Base-by-base conservation (phyloP, 1,140 invertebrate species). In the Drosophila rufa region DNA sequence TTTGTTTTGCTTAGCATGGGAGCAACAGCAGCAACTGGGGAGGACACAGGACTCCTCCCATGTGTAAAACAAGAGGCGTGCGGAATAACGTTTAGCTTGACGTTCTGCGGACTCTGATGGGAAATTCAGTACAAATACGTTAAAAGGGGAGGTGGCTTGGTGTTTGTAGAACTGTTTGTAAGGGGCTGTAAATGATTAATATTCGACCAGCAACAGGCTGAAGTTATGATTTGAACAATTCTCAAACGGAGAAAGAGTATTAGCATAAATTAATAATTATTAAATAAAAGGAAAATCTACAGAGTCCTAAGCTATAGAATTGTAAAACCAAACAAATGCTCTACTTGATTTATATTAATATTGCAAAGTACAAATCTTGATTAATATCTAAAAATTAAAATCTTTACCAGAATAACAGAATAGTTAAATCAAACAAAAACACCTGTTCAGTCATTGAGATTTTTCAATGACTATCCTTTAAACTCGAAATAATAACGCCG, bases 1-100 rank as follows among this genome's bases (percentile, higher is more conserved):
- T 89, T 89, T 89, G 84, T 89, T 89, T 89, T 79, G 81, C 81
- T 89, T 85, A 89, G 70, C 74, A 61, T 65, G 76, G 46, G 55
- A 71, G 33, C 61, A 80, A 30, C 53, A 57, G 42, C 53, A 62
- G 46, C 48, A 53, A 47, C 51, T 45, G 36, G 42, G 61, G 77
- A 22, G 38, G 36, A 43, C 30, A 43, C 58, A 22, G 38, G 36
- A 43, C 30, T 51, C 58, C 25, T 27, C 33, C 14, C 53, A 56
- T 50, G 53, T 79, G 50, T 79, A 81, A 80, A 85, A 73, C 81
- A 89, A 80, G 74, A 70, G 85, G 75, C 84, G 84, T 90, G 85
- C 78, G 78, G 85, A 90, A 70, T 79, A 90, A 67, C 78, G 79
- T 79, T 90, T 85, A 84, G 81, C 75, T 73, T 67, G 78, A 69